These are phyloP conservation scores for Phymatocera aterrima DNA, from an alignment of 2,888 invertebrate species.

Conservation along the genomic window DNA sequence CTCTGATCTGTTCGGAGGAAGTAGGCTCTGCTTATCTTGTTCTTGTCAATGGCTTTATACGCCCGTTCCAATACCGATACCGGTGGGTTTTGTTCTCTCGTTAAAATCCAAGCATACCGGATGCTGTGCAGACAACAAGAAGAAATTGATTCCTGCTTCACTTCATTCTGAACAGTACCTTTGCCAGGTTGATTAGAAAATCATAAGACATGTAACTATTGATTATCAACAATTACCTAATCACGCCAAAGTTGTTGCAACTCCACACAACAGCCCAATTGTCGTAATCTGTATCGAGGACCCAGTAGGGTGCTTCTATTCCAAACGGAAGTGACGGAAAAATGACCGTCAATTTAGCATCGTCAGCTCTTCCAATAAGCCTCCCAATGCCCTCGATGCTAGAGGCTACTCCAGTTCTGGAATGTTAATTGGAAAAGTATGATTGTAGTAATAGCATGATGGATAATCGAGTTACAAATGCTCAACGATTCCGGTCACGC, in stretches of 20 bases:
- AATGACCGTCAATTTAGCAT: slow-evolving; percentile 79
- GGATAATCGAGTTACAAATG: neutral
- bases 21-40: slow-evolving; percentile 78
- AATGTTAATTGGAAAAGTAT: neutral
- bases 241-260: slow-evolving; percentile 77
- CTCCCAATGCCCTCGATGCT: slow-evolving; percentile 79
- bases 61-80: slow-evolving; percentile 78
- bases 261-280: slow-evolving; percentile 81
- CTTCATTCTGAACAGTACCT: slow-evolving; percentile 15
- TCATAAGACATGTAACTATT: slow-evolving; percentile 14
- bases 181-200: neutral
- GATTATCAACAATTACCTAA: slow-evolving; percentile 75
- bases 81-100: slow-evolving; percentile 79
- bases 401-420: slow-evolving; percentile 78
- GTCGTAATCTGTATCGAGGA: slow-evolving; percentile 81
- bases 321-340: slow-evolving; percentile 81
- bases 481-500: neutral
- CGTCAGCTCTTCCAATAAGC: slow-evolving; percentile 76
- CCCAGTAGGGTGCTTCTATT: slow-evolving; percentile 79
- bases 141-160: neutral
- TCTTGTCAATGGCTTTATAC: slow-evolving; percentile 78
- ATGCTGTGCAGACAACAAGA: neutral
- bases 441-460: neutral
- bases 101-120: slow-evolving; percentile 80
- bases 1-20: slow-evolving; percentile 81